Evolutionary conservation across 2,888 invertebrate species (phyloP), one percentile per base, ranked within the genome.

Genomic region (Lypha dubia): DNA sequence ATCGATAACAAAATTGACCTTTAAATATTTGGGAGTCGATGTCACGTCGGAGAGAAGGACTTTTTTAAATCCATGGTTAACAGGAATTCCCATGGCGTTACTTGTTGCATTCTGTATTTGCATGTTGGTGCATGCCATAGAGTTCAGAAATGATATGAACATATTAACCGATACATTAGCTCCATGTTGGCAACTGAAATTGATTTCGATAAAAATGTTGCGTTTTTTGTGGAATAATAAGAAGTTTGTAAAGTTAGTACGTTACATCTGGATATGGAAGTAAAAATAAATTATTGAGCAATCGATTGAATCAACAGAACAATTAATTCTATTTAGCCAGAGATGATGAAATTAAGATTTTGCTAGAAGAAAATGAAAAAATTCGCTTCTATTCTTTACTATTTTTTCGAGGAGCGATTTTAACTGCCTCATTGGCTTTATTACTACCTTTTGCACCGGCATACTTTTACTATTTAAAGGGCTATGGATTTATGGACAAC

Each of bases 101-200:
- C 6, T 63, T 1, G n/a, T 60, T 5, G 15, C 17, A 4, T n/a
- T 76, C 1, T 17, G 28, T 13, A 17, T 46, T 9, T 46, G 62
- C 9, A 77, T 79, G 67, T 17, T 56, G 6, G 24, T 77, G 17
- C 85, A 73, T 17, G 83, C 74, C 9, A 17, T 20, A 4, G 53
- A 79, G 15, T 41, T 81, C 67, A 20, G 83, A 3, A 15, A 71
- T 1, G 83, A 86, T n/a, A 35, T 84, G 51, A 53, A 73, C 15
- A 68, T 81, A 17, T 76, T 83, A 1, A 85, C 84, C 0, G 84
- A 80, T 68, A 77, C 85, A 24, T 35, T 87, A 68, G 35, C 77
- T 15, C 79, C 83, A 0, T 82, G 73, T 35, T 62, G 79, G 32
- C 85, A 86, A n/a, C 46, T 65, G 1, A 0, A 79, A 7, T 68